phyloP scores from a whole-genome alignment of 1,140 invertebrate species.

The Ceratosolen solmsi region DNA sequence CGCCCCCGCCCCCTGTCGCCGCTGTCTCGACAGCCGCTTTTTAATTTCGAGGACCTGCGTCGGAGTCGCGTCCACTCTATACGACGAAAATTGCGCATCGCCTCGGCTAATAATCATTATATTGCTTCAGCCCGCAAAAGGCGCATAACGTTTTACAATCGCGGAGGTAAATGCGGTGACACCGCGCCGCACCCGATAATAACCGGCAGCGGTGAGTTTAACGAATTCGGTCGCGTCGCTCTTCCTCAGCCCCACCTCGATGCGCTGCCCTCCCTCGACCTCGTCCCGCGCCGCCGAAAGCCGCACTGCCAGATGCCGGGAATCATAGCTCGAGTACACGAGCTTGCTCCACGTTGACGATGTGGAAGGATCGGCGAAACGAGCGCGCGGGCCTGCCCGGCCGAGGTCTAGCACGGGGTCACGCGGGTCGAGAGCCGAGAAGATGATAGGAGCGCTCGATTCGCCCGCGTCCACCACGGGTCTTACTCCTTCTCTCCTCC shows the following conservation, averaged over 20 bases:
- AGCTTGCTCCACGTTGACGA: background rate
- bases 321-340: background rate
- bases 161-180: background rate
- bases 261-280: no score
- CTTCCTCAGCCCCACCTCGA: no score
- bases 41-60: no score
- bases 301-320: background rate
- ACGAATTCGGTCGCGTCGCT: background rate
- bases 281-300: background rate
- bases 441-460: background rate
- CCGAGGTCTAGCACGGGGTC: slow-evolving; percentile 12
- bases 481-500: background rate
- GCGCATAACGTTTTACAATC: background rate
- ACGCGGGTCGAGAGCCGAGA: background rate
- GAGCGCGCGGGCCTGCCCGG: background rate
- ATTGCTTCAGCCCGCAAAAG: background rate
- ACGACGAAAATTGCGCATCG: background rate
- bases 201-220: background rate
- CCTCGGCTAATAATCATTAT: background rate
- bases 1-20: no score
- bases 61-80: no score
- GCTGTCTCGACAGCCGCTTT: no score
- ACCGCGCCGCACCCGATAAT: no score
- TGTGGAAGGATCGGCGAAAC: background rate
- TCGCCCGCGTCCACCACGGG: background rate